Evolutionary conservation across 1,140 invertebrate genomes (phyloP).

Genomic region (Cyphomyrmex costatus): DNA sequence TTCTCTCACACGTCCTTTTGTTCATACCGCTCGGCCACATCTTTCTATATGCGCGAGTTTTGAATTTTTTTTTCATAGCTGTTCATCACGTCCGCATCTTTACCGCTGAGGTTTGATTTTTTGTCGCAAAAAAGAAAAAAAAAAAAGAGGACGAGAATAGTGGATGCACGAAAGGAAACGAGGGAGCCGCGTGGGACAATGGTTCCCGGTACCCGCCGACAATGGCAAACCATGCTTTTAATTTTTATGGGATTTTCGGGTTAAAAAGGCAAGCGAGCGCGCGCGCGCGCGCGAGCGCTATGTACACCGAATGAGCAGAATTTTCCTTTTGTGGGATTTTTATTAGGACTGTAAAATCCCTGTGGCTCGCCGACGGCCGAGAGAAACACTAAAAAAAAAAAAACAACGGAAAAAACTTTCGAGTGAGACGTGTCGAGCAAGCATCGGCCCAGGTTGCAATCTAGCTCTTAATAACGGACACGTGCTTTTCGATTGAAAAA

Average conservation of each 20-base stretch:
- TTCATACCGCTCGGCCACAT: constrained; percentile 25
- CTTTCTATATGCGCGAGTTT: constrained; percentile 55
- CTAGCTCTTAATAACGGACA: constrained; percentile 55
- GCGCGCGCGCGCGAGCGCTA: background rate
- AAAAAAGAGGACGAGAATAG: constrained; percentile 47
- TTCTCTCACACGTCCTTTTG: constrained; percentile 5
- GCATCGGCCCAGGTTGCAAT: constrained; percentile 22
- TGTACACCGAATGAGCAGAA: background rate
- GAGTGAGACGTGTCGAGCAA: constrained; percentile 20
- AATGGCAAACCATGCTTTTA: constrained; percentile 70
- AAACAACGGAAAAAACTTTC: constrained; percentile 16
- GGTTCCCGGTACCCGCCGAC: constrained; percentile 5
- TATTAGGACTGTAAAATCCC: constrained; percentile 75
- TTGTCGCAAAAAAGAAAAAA: constrained; percentile 73
- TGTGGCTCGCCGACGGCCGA: constrained; percentile 41
- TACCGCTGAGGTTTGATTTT: constrained; percentile 74
- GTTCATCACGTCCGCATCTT: constrained; percentile 7
- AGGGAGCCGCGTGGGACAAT: constrained; percentile 27
- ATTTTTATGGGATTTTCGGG: constrained; percentile 77
- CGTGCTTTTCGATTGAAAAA: constrained; percentile 60
- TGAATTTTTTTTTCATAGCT: constrained; percentile 26
- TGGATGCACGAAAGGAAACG: constrained; percentile 31
- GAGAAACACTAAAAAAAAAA: constrained; percentile 13
- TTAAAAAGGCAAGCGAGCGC: constrained; percentile 69
- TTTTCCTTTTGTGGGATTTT: constrained; percentile 69